phyloP scores from a whole-genome alignment of 2,797 vertebrate species.

The Halcyon chelicuti region DNA sequence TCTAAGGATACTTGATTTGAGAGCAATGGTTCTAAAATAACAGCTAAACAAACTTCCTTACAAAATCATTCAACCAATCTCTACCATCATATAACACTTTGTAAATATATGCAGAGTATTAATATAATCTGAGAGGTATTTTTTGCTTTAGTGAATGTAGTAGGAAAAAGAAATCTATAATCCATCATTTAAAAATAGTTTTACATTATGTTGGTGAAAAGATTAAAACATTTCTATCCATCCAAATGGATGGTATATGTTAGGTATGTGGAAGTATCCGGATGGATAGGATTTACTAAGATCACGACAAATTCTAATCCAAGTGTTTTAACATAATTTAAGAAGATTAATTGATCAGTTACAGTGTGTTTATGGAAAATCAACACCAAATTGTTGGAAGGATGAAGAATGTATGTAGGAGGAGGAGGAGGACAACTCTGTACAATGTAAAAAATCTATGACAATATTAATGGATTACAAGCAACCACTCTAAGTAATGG shows the following conservation, averaged over 20 bases:
- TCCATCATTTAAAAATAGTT: not conserved
- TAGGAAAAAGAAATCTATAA: not conserved
- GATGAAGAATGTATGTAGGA: not conserved
- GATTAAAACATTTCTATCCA: slow-evolving; percentile 4
- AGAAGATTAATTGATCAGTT: slow-evolving; percentile 52
- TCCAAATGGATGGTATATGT: not conserved
- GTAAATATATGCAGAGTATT: not conserved
- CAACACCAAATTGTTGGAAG: not conserved
- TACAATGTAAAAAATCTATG: not conserved
- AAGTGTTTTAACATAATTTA: slow-evolving; percentile 29
- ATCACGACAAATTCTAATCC: not conserved
- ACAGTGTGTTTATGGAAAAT: slow-evolving; percentile 6
- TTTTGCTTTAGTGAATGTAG: not conserved
- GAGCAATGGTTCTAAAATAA: not conserved
- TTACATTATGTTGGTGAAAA: not conserved
- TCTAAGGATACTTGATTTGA: not conserved
- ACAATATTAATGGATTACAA: slow-evolving; percentile 4
- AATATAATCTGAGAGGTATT: not conserved
- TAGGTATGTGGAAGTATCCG: not conserved
- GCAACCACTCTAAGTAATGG: slow-evolving; percentile 3
- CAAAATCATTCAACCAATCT: not conserved
- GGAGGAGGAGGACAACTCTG: not conserved
- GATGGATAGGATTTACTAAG: slow-evolving; percentile 19
- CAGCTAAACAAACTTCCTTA: not conserved
- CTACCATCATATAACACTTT: not conserved